Evolutionary conservation across 1,140 invertebrate genomes (phyloP).

Genomic region (Pogonus chalceus): DNA sequence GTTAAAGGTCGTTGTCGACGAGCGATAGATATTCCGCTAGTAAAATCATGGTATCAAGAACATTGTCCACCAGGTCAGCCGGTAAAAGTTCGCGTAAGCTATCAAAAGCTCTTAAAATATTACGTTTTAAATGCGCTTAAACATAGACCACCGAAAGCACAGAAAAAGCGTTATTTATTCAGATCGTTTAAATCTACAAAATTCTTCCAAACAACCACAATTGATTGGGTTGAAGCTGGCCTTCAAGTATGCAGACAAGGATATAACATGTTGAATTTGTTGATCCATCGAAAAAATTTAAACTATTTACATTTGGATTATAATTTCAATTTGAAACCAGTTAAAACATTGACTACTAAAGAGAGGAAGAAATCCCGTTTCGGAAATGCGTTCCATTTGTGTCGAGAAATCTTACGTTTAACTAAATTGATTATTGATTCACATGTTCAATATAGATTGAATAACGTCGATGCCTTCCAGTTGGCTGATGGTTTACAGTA

Average conservation of each 20-base stretch:
- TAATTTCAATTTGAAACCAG: constrained; percentile 99
- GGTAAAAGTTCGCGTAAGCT: constrained; percentile 97
- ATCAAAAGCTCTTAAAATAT: constrained; percentile 97
- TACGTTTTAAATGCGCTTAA: constrained; percentile 97
- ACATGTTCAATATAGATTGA: constrained; percentile 97
- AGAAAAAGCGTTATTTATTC: constrained; percentile 97
- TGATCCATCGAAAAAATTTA: constrained; percentile 98
- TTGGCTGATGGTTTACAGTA: constrained; percentile 98
- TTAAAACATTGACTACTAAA: constrained; percentile 98
- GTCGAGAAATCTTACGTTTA: constrained; percentile 92
- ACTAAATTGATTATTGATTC: constrained; percentile 98
- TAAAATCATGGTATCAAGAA: constrained; percentile 96
- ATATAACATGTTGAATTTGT: constrained; percentile 98
- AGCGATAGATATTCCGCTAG: constrained; percentile 93
- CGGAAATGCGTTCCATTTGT: constrained; percentile 99
- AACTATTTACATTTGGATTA: constrained; percentile 99
- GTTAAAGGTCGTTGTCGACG: constrained; percentile 60
- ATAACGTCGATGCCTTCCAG: constrained; percentile 99
- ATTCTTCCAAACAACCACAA: constrained; percentile 98
- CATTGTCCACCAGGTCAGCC: constrained; percentile 98
- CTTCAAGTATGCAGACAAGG: constrained; percentile 97
- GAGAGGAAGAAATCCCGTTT: constrained; percentile 99
- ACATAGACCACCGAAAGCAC: constrained; percentile 93
- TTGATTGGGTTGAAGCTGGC: constrained; percentile 99
- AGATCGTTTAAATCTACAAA: constrained; percentile 99